A percentile compares a stretch with the other conserved stretches of the same genome.
These are phyloP conservation scores for Bombus polaris DNA, from an alignment of 1,140 invertebrate species.

Conservation along the genomic window DNA sequence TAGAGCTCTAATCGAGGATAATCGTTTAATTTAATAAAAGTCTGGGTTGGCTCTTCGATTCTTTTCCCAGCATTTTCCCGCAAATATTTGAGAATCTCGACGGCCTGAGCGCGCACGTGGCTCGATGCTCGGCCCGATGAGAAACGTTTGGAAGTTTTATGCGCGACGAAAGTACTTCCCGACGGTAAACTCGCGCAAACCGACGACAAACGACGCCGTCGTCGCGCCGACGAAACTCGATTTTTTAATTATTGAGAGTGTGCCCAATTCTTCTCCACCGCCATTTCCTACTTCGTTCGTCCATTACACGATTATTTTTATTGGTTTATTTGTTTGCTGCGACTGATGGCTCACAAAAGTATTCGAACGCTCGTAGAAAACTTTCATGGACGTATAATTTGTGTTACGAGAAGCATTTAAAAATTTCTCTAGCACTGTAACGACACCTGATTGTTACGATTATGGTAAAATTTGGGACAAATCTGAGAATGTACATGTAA, in stretches of 20 bases:
- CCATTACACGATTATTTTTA: background rate
- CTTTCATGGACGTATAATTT: background rate
- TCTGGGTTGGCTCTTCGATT: too few species aligned
- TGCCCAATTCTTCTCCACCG: background rate
- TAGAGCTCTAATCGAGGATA: background rate
- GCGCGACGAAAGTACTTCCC: background rate
- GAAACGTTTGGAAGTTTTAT: slow-evolving; percentile 14
- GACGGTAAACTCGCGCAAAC: slow-evolving; percentile 8
- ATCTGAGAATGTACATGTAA: background rate
- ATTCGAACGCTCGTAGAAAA: background rate
- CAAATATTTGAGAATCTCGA: slow-evolving; percentile 8
- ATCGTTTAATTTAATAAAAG: slow-evolving; percentile 31
- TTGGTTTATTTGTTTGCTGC: background rate
- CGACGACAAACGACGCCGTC: slow-evolving; percentile 9
- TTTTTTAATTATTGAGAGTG: slow-evolving; percentile 19
- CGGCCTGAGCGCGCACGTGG: background rate
- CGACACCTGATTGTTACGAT: background rate
- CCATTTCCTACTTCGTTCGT: background rate
- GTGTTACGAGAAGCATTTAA: too few species aligned
- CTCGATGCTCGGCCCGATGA: background rate
- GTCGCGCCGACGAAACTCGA: background rate
- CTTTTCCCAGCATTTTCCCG: background rate
- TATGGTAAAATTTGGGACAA: background rate
- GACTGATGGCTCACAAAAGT: background rate
- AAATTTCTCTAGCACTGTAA: background rate